Percentiles rank a stretch among this genome's conserved stretches.
phyloP scores from a whole-genome alignment of 2,888 invertebrate species.

The Perizoma affinitatum region DNA sequence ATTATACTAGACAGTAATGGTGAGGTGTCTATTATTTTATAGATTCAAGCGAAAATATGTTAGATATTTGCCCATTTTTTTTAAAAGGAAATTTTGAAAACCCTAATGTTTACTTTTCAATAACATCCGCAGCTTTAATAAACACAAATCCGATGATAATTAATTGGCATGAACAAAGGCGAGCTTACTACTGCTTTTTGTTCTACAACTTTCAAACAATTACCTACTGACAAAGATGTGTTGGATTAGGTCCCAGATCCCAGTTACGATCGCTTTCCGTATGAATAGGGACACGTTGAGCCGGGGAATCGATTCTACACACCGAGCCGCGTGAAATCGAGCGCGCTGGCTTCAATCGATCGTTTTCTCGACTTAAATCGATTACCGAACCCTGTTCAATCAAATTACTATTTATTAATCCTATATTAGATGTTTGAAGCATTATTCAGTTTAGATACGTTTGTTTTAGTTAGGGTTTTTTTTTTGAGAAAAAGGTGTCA shows the following conservation, averaged over 20 bases:
- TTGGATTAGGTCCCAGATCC: constrained; percentile 22
- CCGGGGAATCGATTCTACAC: constrained; percentile 72
- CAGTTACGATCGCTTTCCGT: constrained; percentile 43
- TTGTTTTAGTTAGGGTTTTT: constrained; percentile 10
- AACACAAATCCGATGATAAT: too few species aligned
- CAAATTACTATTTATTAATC: constrained; percentile 39
- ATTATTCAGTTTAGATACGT: constrained; percentile 21
- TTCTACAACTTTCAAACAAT: too few species aligned
- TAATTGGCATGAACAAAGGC: too few species aligned
- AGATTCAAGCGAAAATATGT: neutral
- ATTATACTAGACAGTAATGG: constrained; percentile 46
- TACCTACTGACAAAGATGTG: constrained; percentile 2
- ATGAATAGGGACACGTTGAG: constrained; percentile 59
- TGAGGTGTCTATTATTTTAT: neutral
- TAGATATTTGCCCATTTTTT: neutral
- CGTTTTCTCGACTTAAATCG: constrained; percentile 65
- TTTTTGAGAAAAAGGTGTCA: constrained; percentile 49
- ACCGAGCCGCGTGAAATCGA: constrained; percentile 77
- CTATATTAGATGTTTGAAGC: constrained; percentile 16
- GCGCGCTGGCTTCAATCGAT: constrained; percentile 68
- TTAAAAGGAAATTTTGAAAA: too few species aligned
- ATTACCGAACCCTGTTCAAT: constrained; percentile 63
- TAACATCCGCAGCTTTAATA: too few species aligned
- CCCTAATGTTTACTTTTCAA: too few species aligned
- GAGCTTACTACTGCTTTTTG: too few species aligned